phyloP scores from a whole-genome alignment of 2,797 vertebrate genomes.

The Kryptolebias ocellatus region DNA sequence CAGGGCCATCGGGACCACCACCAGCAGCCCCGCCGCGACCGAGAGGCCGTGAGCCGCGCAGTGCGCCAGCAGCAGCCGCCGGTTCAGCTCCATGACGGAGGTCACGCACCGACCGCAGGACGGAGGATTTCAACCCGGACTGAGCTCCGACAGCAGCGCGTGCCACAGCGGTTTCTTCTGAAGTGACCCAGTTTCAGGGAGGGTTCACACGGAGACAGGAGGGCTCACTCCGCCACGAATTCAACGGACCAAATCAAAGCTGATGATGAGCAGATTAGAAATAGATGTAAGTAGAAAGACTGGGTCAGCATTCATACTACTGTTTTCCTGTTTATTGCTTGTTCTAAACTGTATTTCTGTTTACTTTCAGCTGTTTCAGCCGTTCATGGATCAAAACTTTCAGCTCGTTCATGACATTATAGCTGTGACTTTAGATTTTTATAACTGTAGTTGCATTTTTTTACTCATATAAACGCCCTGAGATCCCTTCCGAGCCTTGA shows the following conservation, averaged over 20 bases:
- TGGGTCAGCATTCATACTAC: too few relatives aligned
- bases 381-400: too few relatives aligned
- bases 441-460: too few relatives aligned
- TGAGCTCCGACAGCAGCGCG: accelerated
- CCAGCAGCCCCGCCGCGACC: slow-evolving; percentile 75
- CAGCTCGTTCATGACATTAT: too few relatives aligned
- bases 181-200: neutral
- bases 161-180: neutral
- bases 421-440: too few relatives aligned
- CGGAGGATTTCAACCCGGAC: neutral
- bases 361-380: too few relatives aligned
- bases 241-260: neutral
- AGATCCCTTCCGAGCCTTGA: too few relatives aligned
- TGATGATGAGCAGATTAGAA: too few relatives aligned
- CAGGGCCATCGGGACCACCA: slow-evolving; percentile 84
- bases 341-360: too few relatives aligned
- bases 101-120: neutral
- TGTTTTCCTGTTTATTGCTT: too few relatives aligned
- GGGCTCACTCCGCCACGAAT: slow-evolving; percentile 38
- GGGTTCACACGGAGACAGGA: slow-evolving; percentile 19
- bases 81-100: slow-evolving; percentile 78
- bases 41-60: slow-evolving; percentile 81
- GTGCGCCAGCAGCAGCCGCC: slow-evolving; percentile 81
- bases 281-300: too few relatives aligned
- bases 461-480: too few relatives aligned